Base-by-base conservation (phyloP, 2,797 vertebrate genomes). In the Mus caroli region DNA sequence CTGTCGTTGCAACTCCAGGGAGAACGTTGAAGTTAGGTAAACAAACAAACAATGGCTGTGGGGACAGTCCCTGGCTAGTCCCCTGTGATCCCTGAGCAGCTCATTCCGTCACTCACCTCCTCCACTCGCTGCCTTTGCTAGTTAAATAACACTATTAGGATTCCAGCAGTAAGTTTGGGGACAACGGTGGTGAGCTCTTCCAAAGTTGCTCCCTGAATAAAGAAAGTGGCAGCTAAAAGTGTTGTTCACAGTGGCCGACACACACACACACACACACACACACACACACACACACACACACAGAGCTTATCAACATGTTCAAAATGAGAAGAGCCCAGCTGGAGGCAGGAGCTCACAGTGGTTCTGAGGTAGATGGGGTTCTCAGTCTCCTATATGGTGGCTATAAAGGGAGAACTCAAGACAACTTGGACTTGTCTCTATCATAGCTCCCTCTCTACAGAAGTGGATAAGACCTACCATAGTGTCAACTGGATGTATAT, bases 1-100 rank as follows among this genome's bases (percentile, higher is more conserved):
- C 60, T 71, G 84, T 92, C 64, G 54, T 3, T 37, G 58, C 3
- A 58, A 78, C 88, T 89, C 76, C 24, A 9, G n/a, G 40, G 82
- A 97, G 79, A 94, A 92, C 62, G 80, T 4, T 87, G 75, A 84
- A 96, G 46, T 92, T 37, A 64, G 22, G 69, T 58, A 94, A 95
- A 95, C 88, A 96, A 95, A 77, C 92, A 76, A 93, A 86, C 54
- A 93, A 64, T 6, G 73, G 83, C 92, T 2, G 0, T 79, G 46
- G 67, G 88, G 80, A 79, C 2, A 1, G 52, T 13, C 40, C 31
- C 19, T 0, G 1, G 46, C 46, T 0, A 7, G 13, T 64, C 75
- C 52, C 77, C 88, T 54, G 34, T 0, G 9, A 40, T 56, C 88
- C 75, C 34, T 46, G 5, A 12, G 3, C 60, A 56, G 92, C 86